Percentiles rank a stretch among this genome's conserved stretches.
These are phyloP conservation scores for Danio rerio DNA, from an alignment of 2,113 vertebrate genomes.

Conservation along the genomic window DNA sequence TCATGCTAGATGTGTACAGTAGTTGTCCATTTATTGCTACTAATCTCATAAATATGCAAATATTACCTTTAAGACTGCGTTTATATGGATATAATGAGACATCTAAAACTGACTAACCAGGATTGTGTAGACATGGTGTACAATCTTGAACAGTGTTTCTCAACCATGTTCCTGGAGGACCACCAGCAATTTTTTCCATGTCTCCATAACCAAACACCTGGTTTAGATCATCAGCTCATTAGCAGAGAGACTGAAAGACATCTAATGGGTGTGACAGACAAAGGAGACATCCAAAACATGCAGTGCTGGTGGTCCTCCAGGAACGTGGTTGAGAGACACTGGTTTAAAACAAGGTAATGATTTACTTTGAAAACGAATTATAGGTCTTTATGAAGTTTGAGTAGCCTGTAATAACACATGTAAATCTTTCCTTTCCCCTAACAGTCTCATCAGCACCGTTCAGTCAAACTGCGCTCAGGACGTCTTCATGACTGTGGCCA, in stretches of 20 bases:
- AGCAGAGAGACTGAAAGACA: too few species aligned
- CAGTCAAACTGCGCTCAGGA: constrained; percentile 71
- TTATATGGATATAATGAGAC: neutral
- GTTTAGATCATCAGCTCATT: too few species aligned
- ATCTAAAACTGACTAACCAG: neutral
- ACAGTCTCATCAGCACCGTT: constrained; percentile 74
- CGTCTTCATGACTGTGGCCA: constrained; percentile 76
- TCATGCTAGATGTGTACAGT: too few species aligned
- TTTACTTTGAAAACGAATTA: neutral
- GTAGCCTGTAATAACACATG: neutral
- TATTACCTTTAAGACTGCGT: neutral
- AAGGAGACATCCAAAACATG: too few species aligned
- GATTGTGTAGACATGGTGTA: neutral
- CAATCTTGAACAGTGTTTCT: too few species aligned
- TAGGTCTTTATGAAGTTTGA: neutral
- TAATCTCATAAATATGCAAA: neutral
- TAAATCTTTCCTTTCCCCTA: neutral
- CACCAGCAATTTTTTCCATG: too few species aligned
- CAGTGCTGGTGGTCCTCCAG: too few species aligned
- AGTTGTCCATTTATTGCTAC: neutral
- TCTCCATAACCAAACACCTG: too few species aligned
- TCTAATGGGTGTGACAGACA: too few species aligned
- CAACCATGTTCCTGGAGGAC: too few species aligned
- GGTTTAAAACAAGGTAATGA: neutral
- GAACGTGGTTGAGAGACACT: too few species aligned